phyloP scores from a whole-genome alignment of 2,888 invertebrate genomes.

The Schrankia costaestrigalis region DNA sequence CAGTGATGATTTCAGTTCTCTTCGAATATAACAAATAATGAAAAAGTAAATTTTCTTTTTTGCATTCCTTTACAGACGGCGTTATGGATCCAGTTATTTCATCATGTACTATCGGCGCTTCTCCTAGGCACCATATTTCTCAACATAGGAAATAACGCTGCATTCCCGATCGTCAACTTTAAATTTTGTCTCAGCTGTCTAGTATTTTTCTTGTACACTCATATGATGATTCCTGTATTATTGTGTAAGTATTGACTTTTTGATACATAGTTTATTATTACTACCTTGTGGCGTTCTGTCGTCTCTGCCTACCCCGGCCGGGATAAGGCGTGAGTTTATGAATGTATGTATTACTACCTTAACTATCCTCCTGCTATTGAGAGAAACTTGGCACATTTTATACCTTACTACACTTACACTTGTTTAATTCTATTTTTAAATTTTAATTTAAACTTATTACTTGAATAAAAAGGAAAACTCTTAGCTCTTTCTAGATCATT shows the following conservation, averaged over 20 bases:
- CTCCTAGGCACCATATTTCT: conserved; percentile 81
- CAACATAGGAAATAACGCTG: conserved; percentile 80
- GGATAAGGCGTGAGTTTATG: no score
- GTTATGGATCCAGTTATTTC: conserved; percentile 78
- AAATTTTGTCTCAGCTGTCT: conserved; percentile 81
- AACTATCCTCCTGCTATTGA: no score
- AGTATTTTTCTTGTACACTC: conserved; percentile 83
- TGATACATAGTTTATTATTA: not conserved
- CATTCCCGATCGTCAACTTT: conserved; percentile 77
- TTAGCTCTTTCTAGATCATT: no score
- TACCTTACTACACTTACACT: not conserved
- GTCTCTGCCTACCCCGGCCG: no score
- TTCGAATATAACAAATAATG: no score
- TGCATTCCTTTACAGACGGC: conserved; percentile 47
- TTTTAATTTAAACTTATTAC: no score
- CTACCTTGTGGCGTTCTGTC: no score
- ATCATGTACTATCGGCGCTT: conserved; percentile 76
- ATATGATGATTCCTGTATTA: conserved; percentile 82
- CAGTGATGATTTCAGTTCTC: no score
- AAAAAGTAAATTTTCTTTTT: not conserved
- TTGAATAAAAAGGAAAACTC: no score
- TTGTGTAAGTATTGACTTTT: conserved; percentile 74
- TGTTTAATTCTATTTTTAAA: no score
- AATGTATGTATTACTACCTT: no score
- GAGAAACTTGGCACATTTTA: no score